These are phyloP conservation scores for Zaprionus kolodkinae DNA, from an alignment of 1,140 invertebrate genomes.

Conservation along the genomic window DNA sequence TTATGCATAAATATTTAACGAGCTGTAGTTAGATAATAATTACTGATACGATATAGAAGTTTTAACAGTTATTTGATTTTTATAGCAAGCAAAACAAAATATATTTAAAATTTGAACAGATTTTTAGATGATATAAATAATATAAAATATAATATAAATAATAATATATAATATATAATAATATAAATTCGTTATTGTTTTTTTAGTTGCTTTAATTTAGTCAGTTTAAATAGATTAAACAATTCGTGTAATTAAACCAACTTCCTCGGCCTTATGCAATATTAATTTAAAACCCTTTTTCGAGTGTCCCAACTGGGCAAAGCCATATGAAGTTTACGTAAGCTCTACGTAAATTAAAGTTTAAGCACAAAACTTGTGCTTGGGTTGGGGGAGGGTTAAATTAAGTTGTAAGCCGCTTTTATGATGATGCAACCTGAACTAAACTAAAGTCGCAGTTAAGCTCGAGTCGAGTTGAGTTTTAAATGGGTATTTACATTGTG, in stretches of 20 bases:
- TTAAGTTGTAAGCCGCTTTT: slow-evolving; percentile 45
- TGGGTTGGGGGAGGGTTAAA: slow-evolving; percentile 23
- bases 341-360: slow-evolving; percentile 39
- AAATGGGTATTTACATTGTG: slow-evolving; percentile 18
- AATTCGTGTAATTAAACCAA: neutral
- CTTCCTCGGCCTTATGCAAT: neutral
- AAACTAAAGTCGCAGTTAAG: slow-evolving; percentile 19
- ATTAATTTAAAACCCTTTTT: slow-evolving; percentile 31
- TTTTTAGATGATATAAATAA: too few relatives aligned
- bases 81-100: neutral
- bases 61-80: slow-evolving; percentile 2
- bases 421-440: slow-evolving; percentile 20
- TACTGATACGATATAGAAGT: slow-evolving; percentile 14
- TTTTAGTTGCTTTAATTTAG: neutral
- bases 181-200: too few relatives aligned
- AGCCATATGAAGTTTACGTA: slow-evolving; percentile 36
- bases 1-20: slow-evolving; percentile 28
- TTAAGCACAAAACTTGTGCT: slow-evolving; percentile 33
- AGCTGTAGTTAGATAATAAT: slow-evolving; percentile 32
- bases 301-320: neutral
- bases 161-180: too few relatives aligned
- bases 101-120: neutral
- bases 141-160: too few relatives aligned
- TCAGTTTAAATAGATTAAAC: neutral
- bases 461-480: slow-evolving; percentile 17